These are phyloP conservation scores for Alauda arvensis DNA, from an alignment of 2,797 vertebrate genomes.

Conservation along the genomic window DNA sequence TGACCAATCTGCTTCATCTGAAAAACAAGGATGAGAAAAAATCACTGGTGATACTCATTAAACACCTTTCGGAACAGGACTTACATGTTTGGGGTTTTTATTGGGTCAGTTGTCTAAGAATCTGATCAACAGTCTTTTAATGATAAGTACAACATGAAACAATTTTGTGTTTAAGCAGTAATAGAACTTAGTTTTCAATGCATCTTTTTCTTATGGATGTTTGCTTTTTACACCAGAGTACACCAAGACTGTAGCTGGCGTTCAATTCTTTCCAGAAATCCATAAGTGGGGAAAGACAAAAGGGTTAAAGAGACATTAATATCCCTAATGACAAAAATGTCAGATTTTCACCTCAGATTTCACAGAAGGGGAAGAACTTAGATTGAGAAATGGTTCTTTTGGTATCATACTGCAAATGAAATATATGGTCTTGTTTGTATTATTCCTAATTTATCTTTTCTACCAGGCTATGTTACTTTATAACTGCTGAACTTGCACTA, in stretches of 20 bases:
- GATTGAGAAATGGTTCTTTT: not conserved
- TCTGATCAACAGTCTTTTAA: conserved; percentile 1
- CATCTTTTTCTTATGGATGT: not conserved
- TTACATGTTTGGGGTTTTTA: not conserved
- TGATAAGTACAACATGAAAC: not conserved
- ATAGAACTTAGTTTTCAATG: not conserved
- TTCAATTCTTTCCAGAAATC: not conserved
- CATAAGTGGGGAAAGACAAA: not conserved
- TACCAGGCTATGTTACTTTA: not conserved
- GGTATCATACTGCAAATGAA: not conserved
- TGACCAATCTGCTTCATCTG: conserved; percentile 92
- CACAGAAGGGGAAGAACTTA: not conserved
- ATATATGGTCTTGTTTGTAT: not conserved
- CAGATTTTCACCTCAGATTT: not conserved
- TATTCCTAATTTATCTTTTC: not conserved
- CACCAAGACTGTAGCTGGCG: not conserved
- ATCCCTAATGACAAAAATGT: not conserved
- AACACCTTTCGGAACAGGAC: not conserved
- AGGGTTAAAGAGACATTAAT: not conserved
- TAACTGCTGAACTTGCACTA: not conserved
- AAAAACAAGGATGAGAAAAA: conserved; percentile 29
- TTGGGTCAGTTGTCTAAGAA: not conserved
- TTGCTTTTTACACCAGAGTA: not conserved
- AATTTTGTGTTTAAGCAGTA: not conserved
- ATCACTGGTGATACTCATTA: not conserved